Conservation (phyloP, 2,888 invertebrate species). For the Trichogramma evanescens region DNA sequence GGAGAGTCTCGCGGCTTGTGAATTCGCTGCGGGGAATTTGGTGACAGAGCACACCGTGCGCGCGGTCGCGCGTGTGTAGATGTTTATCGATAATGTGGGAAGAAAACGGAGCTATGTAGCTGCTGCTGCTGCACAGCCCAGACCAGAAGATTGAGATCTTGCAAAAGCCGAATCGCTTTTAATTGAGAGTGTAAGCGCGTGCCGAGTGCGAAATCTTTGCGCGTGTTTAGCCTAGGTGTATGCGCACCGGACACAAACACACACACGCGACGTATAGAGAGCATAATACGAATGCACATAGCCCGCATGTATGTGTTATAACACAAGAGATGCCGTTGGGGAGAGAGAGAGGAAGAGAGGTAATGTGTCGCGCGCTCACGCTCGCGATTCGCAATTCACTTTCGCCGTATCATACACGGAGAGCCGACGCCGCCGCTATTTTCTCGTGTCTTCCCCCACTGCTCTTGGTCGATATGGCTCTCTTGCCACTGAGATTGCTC, state of each 20-base stretch:
- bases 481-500: not conserved
- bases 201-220: not conserved
- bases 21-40: not conserved
- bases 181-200: conserved; percentile 12
- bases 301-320: no score
- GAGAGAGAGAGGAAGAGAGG: conserved; percentile 1
- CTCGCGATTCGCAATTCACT: conserved; percentile 7
- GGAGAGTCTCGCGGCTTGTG: not conserved
- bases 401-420: not conserved
- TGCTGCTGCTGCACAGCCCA: conserved; percentile 13
- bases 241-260: no score
- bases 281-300: no score
- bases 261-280: no score
- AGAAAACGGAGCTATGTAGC: not conserved
- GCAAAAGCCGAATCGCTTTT: conserved; percentile 3
- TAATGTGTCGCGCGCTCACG: conserved; percentile 5
- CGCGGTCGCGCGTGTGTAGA: not conserved
- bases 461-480: no score
- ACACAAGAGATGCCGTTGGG: no score
- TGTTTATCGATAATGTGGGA: not conserved
- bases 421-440: not conserved
- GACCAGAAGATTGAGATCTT: conserved; percentile 18
- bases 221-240: no score
- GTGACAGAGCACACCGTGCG: not conserved
- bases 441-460: not conserved